Base-by-base conservation (phyloP, 2,888 invertebrate species). In the Dasypolia templi region DNA sequence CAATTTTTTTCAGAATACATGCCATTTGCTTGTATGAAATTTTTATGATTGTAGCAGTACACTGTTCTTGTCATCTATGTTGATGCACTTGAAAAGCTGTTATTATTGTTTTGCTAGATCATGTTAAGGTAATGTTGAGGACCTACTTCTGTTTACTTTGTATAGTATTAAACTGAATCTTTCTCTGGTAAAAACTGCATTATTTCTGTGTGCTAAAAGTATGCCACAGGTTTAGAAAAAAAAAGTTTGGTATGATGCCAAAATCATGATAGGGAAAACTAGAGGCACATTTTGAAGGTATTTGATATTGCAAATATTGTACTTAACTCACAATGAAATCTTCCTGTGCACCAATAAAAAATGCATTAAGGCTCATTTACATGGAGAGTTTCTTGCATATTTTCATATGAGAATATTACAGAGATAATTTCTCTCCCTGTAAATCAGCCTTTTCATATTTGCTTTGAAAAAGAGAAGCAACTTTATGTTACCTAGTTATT, bases 401-500 rank as follows among this genome's bases (percentile, higher is more conserved):
- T 19, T 22, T 49, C 17, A 26, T 22, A 49, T 3, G 9, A 6
- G 19, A 22, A 53, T 42, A 9, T 53, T n/a, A n/a, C 5, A 53
- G 35, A 51, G 26, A n/a, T 3, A 26, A 32, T 32, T 32, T 22
- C 19, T 51, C 35, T 49, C 19, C 14, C 6, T 55, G 44, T 63
- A 63, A 63, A 58, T 32, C 4, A 1, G 22, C 19, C n/a, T 62
- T 26, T 44, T 22, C 14, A 42, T 55, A 75, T 19, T 39, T 51
- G 79, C 72, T 79, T 82, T 53, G 64, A 75, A 49, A 29, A 72
- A 58, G 12, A 66, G 35, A 61, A 62, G 63, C 67, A 29, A 44
- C 26, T 49, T 76, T 58, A 19, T 74, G 59, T 77, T 81, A 77
- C 72, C 77, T 77, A 77, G 58, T 69, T 74, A 63, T n/a, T 82